Percentiles rank a stretch among this genome's conserved stretches.
phyloP scores from a whole-genome alignment of 2,113 vertebrate genomes.

The Bujurquina vittata region DNA sequence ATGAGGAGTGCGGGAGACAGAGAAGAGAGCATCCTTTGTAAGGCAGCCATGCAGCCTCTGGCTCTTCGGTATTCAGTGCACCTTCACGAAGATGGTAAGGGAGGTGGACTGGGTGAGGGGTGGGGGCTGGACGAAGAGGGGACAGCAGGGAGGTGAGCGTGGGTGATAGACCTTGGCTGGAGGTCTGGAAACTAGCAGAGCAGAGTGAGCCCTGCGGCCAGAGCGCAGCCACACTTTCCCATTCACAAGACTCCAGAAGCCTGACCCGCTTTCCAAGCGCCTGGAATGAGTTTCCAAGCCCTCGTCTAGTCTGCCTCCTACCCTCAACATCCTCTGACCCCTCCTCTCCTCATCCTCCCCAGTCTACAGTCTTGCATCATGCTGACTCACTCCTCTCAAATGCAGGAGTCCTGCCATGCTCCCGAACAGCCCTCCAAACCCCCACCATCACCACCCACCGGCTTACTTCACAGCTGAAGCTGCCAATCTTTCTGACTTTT shows the following conservation, averaged over 20 bases:
- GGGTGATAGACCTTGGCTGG: slow-evolving; percentile 38
- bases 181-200: slow-evolving; percentile 38
- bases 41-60: slow-evolving; percentile 50
- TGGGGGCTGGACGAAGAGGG: neutral
- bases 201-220: slow-evolving; percentile 28
- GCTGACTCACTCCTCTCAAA: slow-evolving; percentile 38
- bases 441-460: neutral
- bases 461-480: slow-evolving; percentile 17
- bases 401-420: slow-evolving; percentile 6
- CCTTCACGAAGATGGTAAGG: slow-evolving; percentile 30
- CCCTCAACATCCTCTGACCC: neutral
- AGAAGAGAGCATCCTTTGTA: slow-evolving; percentile 67
- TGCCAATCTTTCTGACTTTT: slow-evolving; percentile 35
- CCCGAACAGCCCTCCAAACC: neutral
- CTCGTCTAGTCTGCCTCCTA: slow-evolving; percentile 7
- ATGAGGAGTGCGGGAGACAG: slow-evolving; percentile 37
- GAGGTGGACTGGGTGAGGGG: neutral
- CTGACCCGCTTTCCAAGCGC: slow-evolving; percentile 34
- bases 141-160: neutral
- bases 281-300: slow-evolving; percentile 14
- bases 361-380: slow-evolving; percentile 19
- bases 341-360: neutral
- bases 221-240: slow-evolving; percentile 23
- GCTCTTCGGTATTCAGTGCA: slow-evolving; percentile 60
- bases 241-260: slow-evolving; percentile 20